Evolutionary conservation across 2,113 vertebrate genomes (phyloP), one percentile per base, ranked within the genome.

Genomic region (Leptodactylus fuscus): DNA sequence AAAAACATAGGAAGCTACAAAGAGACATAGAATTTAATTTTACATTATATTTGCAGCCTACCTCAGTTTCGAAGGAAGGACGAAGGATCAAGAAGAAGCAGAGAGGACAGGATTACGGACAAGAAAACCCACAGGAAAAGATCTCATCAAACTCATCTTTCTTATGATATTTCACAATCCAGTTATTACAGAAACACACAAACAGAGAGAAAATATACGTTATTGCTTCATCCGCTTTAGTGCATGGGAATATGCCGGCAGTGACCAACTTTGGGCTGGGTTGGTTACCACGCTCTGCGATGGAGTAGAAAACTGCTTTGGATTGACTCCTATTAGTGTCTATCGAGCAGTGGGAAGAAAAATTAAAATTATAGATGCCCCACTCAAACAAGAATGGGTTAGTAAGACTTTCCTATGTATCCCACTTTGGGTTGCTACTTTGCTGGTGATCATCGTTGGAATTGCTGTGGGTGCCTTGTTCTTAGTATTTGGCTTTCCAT

Each of bases 241-340:
- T 22, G 95, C 96, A 71, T 96, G 95, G 96, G 94, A 96, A 79
- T 96, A 95, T 86, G 93, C 95, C 2, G 94, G 95, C 46, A 95
- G 94, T 36, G 95, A 96, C 87, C 87, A 95, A 81, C 90, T 96
- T 2, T 96, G 95, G 96, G 95, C 96, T 0, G 95, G 94, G 2
- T 75, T 96, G 44, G 93, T 92, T 65, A 92, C 96, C 49, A 91
- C 94, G 0, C 88, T 96, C 75, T 91, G 93, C 73, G 90, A 92
- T 9, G 87, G 89, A 36, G 90, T 96, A 70, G 92, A 95, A 82
- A n/a, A 89, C 0, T 87, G 85, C 60, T 95, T 96, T 87, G 94
- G 95, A 13, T 90, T 90, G 48, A 65, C 94, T 13, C 92, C 92
- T 9, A 87, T 95, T 3, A 89, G 85, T 1, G 88, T 96, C 11